phyloP scores from a whole-genome alignment of 2,797 vertebrate species.

The Yasuhikotakia modesta region DNA sequence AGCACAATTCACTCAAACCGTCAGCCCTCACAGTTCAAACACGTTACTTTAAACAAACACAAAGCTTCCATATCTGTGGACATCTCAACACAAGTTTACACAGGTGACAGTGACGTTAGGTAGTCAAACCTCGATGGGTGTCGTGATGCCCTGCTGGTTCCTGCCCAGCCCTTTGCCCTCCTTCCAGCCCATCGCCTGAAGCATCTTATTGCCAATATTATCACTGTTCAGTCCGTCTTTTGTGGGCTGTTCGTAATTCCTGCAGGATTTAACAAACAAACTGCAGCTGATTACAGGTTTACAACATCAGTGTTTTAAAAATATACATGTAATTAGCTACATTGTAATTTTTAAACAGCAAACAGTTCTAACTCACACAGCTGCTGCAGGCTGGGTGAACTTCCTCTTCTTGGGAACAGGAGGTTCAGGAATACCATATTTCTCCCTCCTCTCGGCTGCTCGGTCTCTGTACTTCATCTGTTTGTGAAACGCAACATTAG shows the following conservation, averaged over 20 bases:
- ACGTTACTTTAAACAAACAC: not conserved
- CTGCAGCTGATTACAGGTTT: not conserved
- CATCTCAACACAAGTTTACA: not conserved
- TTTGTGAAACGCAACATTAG: not conserved
- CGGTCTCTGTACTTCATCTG: constrained; percentile 97
- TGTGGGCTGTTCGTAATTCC: constrained; percentile 97
- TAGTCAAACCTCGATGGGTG: constrained; percentile 89
- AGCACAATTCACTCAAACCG: not conserved
- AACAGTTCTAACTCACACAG: constrained; percentile 78
- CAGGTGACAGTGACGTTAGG: too few relatives aligned
- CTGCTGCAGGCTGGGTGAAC: constrained; percentile 85
- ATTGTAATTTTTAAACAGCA: too few relatives aligned
- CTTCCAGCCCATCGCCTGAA: constrained; percentile 99
- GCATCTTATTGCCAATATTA: constrained; percentile 99
- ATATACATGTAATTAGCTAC: too few relatives aligned
- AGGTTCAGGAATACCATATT: constrained; percentile 96
- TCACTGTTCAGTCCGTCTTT: constrained; percentile 97
- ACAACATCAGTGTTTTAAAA: not conserved
- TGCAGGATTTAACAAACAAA: constrained; percentile 60
- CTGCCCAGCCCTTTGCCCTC: constrained; percentile 95
- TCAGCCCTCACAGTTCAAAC: not conserved
- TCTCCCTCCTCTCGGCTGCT: constrained; percentile 95
- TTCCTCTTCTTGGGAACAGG: constrained; percentile 97
- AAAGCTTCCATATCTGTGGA: not conserved
- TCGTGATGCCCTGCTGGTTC: constrained; percentile 96